Evolutionary conservation across 2,113 vertebrate genomes (phyloP).

Genomic region (Rhodinocichla rosea): DNA sequence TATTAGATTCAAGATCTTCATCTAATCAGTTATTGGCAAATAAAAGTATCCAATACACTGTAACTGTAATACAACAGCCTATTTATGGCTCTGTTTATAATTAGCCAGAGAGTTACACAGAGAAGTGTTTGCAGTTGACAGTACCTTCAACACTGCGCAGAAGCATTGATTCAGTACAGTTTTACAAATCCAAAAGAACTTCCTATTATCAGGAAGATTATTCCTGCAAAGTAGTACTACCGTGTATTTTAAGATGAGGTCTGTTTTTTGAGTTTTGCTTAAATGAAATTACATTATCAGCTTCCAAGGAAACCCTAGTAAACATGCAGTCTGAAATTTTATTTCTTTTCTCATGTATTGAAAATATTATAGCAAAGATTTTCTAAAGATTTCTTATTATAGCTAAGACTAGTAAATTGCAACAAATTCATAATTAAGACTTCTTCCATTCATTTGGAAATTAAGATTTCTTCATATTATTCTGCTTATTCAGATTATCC

Average conservation of each 20-base stretch:
- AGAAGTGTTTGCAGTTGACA: background rate
- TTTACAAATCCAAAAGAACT: background rate
- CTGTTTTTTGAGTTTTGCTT: background rate
- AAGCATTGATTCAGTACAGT: background rate
- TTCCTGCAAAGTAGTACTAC: background rate
- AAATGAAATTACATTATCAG: background rate
- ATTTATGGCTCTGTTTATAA: background rate
- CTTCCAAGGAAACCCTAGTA: background rate
- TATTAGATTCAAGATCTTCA: background rate
- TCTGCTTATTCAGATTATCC: background rate
- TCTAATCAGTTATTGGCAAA: background rate
- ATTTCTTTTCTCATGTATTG: background rate
- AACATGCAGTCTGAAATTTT: background rate
- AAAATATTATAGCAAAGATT: background rate
- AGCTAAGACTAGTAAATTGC: background rate
- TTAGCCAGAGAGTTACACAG: background rate
- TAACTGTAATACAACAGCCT: background rate
- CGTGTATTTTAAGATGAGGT: background rate
- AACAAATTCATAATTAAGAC: background rate
- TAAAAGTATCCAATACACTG: background rate
- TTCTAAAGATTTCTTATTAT: too few species aligned
- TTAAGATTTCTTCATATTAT: background rate
- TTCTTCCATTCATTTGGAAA: background rate
- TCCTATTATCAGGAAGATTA: background rate
- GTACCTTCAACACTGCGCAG: background rate